Percentiles rank a stretch among this genome's conserved stretches.
Evolutionary conservation across 2,113 vertebrate species (phyloP).

Genomic region (Sula dactylatra): DNA sequence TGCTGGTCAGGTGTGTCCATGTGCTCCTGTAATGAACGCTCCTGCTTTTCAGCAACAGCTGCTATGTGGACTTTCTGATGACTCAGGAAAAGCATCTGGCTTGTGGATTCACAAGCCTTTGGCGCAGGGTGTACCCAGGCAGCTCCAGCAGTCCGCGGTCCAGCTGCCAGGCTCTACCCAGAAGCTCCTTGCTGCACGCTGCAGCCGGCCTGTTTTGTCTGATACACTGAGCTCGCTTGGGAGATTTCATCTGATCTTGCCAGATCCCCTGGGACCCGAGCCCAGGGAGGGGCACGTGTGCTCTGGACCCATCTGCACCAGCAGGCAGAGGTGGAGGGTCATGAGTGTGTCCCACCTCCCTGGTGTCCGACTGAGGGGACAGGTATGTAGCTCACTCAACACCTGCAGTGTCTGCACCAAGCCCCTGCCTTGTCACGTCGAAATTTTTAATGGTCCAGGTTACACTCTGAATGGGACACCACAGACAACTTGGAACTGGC

Average conservation of each 20-base stretch:
- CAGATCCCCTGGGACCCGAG: neutral
- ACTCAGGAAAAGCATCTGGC: rapidly evolving
- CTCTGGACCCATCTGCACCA: neutral
- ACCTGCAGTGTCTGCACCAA: neutral
- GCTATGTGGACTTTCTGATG: neutral
- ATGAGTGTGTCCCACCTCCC: rapidly evolving
- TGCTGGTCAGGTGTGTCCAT: neutral
- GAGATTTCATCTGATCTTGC: neutral
- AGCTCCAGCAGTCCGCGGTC: neutral
- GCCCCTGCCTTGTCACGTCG: neutral
- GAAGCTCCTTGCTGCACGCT: neutral
- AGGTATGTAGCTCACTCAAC: neutral
- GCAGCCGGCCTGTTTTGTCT: neutral
- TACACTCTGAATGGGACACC: neutral
- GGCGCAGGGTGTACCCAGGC: neutral
- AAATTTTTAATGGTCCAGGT: neutral
- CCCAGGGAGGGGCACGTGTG: neutral
- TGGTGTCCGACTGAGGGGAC: rapidly evolving
- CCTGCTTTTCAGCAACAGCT: neutral
- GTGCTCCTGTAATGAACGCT: neutral
- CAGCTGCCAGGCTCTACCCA: neutral
- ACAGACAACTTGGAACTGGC: neutral
- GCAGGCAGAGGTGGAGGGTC: neutral
- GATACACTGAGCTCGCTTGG: neutral
- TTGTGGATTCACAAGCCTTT: neutral